Conservation (phyloP, 35 echinoderm and acorn worm species). For the Ophiothrix spiculata region DNA sequence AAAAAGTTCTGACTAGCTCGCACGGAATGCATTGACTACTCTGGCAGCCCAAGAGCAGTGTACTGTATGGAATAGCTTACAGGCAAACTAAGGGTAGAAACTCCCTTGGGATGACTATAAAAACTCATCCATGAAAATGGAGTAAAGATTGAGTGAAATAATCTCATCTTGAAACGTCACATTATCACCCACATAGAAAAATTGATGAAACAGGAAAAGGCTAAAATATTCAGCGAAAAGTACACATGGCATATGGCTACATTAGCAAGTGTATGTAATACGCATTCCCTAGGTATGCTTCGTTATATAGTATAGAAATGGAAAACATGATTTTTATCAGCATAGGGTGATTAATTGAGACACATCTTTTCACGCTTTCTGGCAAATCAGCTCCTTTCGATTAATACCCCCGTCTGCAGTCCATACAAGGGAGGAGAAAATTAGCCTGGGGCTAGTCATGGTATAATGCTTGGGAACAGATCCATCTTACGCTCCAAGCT, state of each 20-base stretch:
- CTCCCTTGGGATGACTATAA: background rate
- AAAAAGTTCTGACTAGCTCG: background rate
- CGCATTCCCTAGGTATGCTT: background rate
- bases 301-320: slow-evolving; percentile 19
- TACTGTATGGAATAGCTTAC: background rate
- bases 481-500: slow-evolving; percentile 20
- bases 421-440: slow-evolving; percentile 21
- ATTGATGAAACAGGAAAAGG: background rate
- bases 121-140: background rate
- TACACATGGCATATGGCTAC: background rate
- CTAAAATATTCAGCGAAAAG: background rate
- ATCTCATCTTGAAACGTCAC: background rate
- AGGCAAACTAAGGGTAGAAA: slow-evolving; percentile 3
- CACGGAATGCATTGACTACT: background rate
- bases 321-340: slow-evolving; percentile 53
- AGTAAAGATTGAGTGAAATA: slow-evolving; percentile 10
- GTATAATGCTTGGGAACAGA: background rate
- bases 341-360: slow-evolving; percentile 41
- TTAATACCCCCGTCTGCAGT: slow-evolving; percentile 37
- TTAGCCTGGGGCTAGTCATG: slow-evolving; percentile 34
- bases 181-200: background rate
- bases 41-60: background rate
- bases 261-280: background rate
- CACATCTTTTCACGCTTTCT: slow-evolving; percentile 36
- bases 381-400: slow-evolving; percentile 33